phyloP scores from a whole-genome alignment of 2,888 invertebrate genomes.

The Ornithoptera alexandrae region DNA sequence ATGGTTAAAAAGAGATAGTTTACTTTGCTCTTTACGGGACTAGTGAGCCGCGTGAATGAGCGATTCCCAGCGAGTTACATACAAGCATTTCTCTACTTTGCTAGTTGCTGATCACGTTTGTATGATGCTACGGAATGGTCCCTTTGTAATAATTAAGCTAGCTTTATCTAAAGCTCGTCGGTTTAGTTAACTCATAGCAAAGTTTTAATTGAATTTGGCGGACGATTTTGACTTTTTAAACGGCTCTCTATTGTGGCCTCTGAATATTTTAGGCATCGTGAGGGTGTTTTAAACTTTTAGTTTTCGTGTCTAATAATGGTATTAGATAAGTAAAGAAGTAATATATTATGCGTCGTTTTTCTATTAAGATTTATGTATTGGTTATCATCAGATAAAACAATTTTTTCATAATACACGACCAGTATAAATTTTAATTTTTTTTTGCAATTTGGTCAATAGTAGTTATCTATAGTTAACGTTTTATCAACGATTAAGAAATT shows the following conservation, averaged over 20 bases:
- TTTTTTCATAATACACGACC: too few species aligned
- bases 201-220: conserved; percentile 76
- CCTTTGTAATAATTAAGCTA: conserved; percentile 76
- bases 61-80: conserved; percentile 64
- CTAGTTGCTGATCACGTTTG: conserved; percentile 63
- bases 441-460: too few species aligned
- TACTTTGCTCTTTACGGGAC: conserved; percentile 48
- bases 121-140: conserved; percentile 62
- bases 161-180: conserved; percentile 66
- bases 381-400: too few species aligned
- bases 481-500: too few species aligned
- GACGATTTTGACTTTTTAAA: conserved; percentile 69
- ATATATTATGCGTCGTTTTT: too few species aligned
- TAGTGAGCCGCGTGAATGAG: conserved; percentile 61
- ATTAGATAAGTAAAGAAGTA: too few species aligned
- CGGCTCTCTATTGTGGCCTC: conserved; percentile 54
- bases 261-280: conserved; percentile 47
- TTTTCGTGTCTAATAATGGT: not conserved
- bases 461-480: too few species aligned
- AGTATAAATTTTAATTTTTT: too few species aligned
- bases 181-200: conserved; percentile 64
- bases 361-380: too few species aligned
- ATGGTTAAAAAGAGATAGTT: conserved; percentile 61
- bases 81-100: conserved; percentile 67
- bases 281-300: conserved; percentile 40